Conservation (phyloP, 2,797 vertebrate genomes). For the Manis javanica region DNA sequence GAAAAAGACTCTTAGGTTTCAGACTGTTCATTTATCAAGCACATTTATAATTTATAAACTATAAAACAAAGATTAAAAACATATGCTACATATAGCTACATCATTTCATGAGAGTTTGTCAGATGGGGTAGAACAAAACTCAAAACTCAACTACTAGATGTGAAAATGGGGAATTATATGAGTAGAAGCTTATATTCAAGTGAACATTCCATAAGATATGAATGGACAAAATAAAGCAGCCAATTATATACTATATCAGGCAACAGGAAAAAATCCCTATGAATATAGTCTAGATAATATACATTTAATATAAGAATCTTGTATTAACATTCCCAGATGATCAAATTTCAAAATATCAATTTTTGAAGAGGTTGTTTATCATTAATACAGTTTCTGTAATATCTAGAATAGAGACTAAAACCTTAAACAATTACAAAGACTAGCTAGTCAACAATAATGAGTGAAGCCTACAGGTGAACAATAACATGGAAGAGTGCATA, state of each 20-base stretch:
- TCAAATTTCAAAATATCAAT: constrained; percentile 2
- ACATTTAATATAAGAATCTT: not conserved
- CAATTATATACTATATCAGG: not conserved
- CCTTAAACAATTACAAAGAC: not conserved
- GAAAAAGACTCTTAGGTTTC: not conserved
- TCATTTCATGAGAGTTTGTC: not conserved
- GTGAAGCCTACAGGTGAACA: not conserved
- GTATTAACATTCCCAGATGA: not conserved
- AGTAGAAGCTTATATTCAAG: not conserved
- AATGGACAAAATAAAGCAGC: not conserved
- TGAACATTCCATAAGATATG: not conserved
- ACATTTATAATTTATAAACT: not conserved
- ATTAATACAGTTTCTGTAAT: not conserved
- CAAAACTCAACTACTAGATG: not conserved
- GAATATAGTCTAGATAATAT: not conserved
- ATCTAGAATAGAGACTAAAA: not conserved
- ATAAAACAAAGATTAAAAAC: not conserved
- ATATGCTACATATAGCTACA: not conserved
- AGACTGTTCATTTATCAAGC: not conserved
- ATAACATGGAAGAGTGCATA: not conserved
- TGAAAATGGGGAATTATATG: not conserved
- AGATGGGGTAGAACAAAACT: not conserved
- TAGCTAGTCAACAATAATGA: not conserved
- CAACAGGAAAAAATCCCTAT: not conserved
- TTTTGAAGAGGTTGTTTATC: not conserved